Conservation (phyloP, 2,888 invertebrate species). For the Amiota minor region DNA sequence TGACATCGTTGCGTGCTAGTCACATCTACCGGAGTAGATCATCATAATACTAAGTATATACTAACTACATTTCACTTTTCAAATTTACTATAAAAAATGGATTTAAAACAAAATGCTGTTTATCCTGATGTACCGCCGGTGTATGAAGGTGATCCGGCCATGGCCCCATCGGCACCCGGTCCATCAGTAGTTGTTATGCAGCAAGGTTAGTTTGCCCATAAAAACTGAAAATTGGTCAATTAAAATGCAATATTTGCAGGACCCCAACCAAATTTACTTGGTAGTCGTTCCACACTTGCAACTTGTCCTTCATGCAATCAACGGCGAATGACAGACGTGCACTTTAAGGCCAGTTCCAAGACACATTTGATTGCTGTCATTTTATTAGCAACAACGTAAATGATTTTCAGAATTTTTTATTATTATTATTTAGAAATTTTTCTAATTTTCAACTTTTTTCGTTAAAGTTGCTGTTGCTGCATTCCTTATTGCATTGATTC, state of each 20-base stretch:
- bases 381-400: constrained; percentile 55
- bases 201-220: neutral
- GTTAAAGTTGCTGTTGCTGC: constrained; percentile 56
- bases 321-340: constrained; percentile 49
- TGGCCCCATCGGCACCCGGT: constrained; percentile 3
- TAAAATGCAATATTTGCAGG: constrained; percentile 21
- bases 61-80: neutral
- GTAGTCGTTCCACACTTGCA: constrained; percentile 45
- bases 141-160: constrained; percentile 5
- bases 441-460: constrained; percentile 11
- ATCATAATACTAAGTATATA: neutral
- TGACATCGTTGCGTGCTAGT: neutral
- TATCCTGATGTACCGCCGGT: constrained; percentile 22
- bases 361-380: constrained; percentile 58
- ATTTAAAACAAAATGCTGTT: constrained; percentile 15
- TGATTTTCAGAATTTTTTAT: constrained; percentile 1
- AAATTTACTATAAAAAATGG: neutral
- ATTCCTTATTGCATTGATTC: constrained; percentile 61
- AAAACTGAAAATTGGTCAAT: neutral
- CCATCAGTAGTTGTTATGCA: constrained; percentile 10
- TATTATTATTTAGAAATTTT: neutral
- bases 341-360: constrained; percentile 50
- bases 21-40: neutral
- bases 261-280: constrained; percentile 39
- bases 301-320: constrained; percentile 59